Evolutionary conservation across 2,888 invertebrate genomes (phyloP), one percentile per base, ranked within the genome.

Genomic region (Nasonia oneida): DNA sequence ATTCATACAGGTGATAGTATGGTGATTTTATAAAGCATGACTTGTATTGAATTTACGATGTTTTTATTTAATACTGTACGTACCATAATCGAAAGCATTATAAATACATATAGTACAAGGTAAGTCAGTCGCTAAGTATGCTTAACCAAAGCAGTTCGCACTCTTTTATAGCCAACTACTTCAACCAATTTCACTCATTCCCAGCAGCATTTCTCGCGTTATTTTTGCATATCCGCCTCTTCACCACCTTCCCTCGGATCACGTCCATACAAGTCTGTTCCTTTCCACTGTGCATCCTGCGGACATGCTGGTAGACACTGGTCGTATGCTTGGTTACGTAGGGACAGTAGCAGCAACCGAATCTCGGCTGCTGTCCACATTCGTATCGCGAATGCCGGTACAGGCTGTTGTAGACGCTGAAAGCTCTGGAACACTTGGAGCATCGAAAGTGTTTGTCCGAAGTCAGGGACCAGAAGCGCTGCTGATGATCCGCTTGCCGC

Each of bases 351-450:
- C 88, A 88, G 64, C 89, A 89, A 70, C 88, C 88, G 81, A 88
- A 89, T 75, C 88, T 87, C 3, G 89, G 88, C 57, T 87, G 86
- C 37, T 87, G 83, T 8, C 88, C 88, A 74, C 89, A 89, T 71
- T 89, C 89, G 80, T 89, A 89, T 74, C 89, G 88, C 64, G 87
- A 86, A 73, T 89, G 89, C 2, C 86, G 81, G n/a, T 81, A 83
- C 18, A 86, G 83, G 33, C 86, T 86, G 83, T 83, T 83, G 81
- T 86, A 86, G 3, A 86, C 83, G 8, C 80, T 67, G 64, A 86
- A 86, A 3, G 61, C 80, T 29, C 92, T 91, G 18, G 91, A 90
- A 84, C 93, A 93, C 10, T 88, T 89, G 2, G 90, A 89, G 77
- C 91, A 91, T 0, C 89, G 89, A 53, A 86, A 86, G 8, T 75